These are phyloP conservation scores for Chloromyia formosa DNA, from an alignment of 2,888 invertebrate genomes.

Conservation along the genomic window DNA sequence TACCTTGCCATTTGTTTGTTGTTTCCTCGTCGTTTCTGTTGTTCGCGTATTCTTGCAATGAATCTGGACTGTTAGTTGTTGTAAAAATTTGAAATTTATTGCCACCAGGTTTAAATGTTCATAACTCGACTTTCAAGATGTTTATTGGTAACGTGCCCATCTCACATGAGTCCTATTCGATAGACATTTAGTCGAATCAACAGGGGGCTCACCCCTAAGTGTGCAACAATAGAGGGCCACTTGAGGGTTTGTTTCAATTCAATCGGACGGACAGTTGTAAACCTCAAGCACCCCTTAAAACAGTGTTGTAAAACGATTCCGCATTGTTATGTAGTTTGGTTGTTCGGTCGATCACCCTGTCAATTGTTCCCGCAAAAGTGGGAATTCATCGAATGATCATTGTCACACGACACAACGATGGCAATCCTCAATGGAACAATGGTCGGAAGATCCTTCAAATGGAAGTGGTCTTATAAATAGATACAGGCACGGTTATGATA, in stretches of 20 bases:
- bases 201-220: slow-evolving; percentile 46
- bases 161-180: slow-evolving; percentile 22
- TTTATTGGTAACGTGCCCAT: slow-evolving; percentile 36
- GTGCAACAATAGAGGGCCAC: slow-evolving; percentile 44
- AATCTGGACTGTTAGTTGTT: slow-evolving; percentile 17
- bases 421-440: slow-evolving; percentile 9
- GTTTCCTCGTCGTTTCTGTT: background rate
- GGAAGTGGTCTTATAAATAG: slow-evolving; percentile 13
- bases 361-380: slow-evolving; percentile 25
- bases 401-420: background rate
- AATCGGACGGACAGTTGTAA: slow-evolving; percentile 46
- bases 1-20: slow-evolving; percentile 33
- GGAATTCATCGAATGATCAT: slow-evolving; percentile 27
- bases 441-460: slow-evolving; percentile 16
- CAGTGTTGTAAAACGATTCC: slow-evolving; percentile 48
- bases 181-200: slow-evolving; percentile 43
- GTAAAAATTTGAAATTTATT: slow-evolving; percentile 37
- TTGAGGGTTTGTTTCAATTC: slow-evolving; percentile 30
- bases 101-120: too few relatives aligned
- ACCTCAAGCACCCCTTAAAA: slow-evolving; percentile 50
- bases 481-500: background rate
- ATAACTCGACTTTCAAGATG: slow-evolving; percentile 6
- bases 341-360: slow-evolving; percentile 29
- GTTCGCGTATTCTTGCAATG: background rate
- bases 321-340: slow-evolving; percentile 44